Evolutionary conservation across 2,113 vertebrate genomes (phyloP).

Genomic region (Entelurus aequoreus): DNA sequence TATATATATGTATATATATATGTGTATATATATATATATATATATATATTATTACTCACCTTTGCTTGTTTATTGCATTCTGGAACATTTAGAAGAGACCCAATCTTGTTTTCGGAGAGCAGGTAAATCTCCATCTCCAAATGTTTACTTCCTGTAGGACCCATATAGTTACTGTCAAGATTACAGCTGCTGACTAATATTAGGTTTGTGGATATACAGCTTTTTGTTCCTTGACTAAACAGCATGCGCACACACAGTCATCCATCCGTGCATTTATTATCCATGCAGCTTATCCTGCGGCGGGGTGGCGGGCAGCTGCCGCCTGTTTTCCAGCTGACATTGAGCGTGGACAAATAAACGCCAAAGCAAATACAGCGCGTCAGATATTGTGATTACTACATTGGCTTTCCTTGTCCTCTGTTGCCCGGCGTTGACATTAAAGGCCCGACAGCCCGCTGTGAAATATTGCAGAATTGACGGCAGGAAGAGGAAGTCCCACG

Average conservation of each 20-base stretch:
- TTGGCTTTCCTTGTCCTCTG: neutral
- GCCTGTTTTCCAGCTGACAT: neutral
- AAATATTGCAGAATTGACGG: neutral
- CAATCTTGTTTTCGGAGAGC: no score
- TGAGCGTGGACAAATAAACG: neutral
- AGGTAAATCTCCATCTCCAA: neutral
- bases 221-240: neutral
- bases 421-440: conserved; percentile 2
- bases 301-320: neutral
- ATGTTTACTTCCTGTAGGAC: neutral
- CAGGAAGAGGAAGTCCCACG: neutral
- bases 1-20: no score
- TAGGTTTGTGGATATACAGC: neutral
- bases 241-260: neutral
- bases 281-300: neutral
- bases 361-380: conserved; percentile 2
- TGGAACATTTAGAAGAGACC: no score
- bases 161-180: neutral
- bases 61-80: no score
- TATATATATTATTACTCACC: no score
- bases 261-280: neutral
- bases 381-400: neutral
- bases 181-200: neutral
- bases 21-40: no score
- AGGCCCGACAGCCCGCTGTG: neutral